Base-by-base conservation (phyloP, 2,888 invertebrate genomes). In the Seira ritae region DNA sequence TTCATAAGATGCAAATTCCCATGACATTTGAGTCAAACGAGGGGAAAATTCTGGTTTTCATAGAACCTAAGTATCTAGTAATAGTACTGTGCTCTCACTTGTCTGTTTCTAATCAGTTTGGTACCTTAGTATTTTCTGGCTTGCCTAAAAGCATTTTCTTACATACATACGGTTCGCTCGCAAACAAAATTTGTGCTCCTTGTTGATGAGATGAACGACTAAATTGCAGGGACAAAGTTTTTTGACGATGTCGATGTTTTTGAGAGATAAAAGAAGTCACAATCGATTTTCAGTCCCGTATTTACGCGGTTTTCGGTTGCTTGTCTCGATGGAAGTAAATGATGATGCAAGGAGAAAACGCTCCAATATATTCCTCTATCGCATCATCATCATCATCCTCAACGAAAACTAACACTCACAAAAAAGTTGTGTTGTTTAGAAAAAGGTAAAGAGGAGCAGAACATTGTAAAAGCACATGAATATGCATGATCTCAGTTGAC, bases 181-280 rank as follows among this genome's bases (percentile, higher is more conserved):
- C 31, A 31, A 8, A 8, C 31, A 4, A 31, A 8, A 31, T 8
- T 31, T 31, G 31, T 31, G 2, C 8, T 31, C 31, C 31, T 4
- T 31, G 31, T 31, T 31, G 31, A 31, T 31, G 31, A 31, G 31
- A 31, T 31, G 31, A 31, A 31, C 31, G 8, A 31, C 31, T 2
- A 31, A 31, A 31, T 2, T n/a, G n/a, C n/a, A 8, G 17, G 12
- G 55, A 55, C 6, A 55, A 55, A 55, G 55, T 55, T 55, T 42
- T 55, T 15, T 17, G 31, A 55, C 55, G 3, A 55, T 55, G 6
- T 17, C 2, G 55, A 55, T 55, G n/a, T 2, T 31, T 55, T 55
- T 55, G 3, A 62, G 62, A 62, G 62, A 62, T 62, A 20, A 62
- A 62, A 62, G 62, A 62, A 20, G 62, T 20, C 62, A 62, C 62